A percentile compares a stretch with the other conserved stretches of the same genome.
Conservation (phyloP, 2,888 invertebrate genomes). For the Corythucha ciliata region DNA sequence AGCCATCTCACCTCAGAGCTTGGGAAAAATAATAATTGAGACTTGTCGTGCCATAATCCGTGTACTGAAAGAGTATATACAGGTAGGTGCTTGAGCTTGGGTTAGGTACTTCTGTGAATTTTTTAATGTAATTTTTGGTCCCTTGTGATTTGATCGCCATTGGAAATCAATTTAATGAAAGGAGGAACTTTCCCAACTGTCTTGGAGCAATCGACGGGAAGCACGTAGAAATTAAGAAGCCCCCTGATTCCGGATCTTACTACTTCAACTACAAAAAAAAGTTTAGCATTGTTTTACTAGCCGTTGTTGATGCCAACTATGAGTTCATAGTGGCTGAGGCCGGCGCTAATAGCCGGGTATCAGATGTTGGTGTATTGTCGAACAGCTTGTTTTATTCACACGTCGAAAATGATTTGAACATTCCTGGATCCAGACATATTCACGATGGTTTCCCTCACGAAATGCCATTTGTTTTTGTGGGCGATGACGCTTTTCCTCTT, state of each 20-base stretch:
- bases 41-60: slow-evolving; percentile 13
- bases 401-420: not conserved
- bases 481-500: slow-evolving; percentile 15
- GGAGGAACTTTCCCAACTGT: slow-evolving; percentile 27
- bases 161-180: slow-evolving; percentile 12
- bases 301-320: slow-evolving; percentile 32
- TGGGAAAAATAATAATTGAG: slow-evolving; percentile 16
- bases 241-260: slow-evolving; percentile 29
- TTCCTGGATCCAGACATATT: not conserved
- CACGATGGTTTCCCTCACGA: slow-evolving; percentile 20
- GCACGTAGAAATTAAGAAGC: slow-evolving; percentile 29
- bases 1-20: slow-evolving; percentile 14
- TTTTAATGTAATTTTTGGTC: no score
- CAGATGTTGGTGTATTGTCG: slow-evolving; percentile 30
- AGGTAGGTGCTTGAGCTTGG: no score
- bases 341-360: slow-evolving; percentile 33
- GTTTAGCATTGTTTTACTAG: slow-evolving; percentile 32
- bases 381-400: slow-evolving; percentile 11
- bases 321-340: slow-evolving; percentile 34
- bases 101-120: no score
- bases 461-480: slow-evolving; percentile 14
- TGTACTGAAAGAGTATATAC: slow-evolving; percentile 16
- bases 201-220: slow-evolving; percentile 11
- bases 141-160: slow-evolving; percentile 7
- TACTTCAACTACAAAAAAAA: slow-evolving; percentile 34